These are phyloP conservation scores for Siniperca scherzeri DNA, from an alignment of 2,797 vertebrate genomes.

Conservation along the genomic window DNA sequence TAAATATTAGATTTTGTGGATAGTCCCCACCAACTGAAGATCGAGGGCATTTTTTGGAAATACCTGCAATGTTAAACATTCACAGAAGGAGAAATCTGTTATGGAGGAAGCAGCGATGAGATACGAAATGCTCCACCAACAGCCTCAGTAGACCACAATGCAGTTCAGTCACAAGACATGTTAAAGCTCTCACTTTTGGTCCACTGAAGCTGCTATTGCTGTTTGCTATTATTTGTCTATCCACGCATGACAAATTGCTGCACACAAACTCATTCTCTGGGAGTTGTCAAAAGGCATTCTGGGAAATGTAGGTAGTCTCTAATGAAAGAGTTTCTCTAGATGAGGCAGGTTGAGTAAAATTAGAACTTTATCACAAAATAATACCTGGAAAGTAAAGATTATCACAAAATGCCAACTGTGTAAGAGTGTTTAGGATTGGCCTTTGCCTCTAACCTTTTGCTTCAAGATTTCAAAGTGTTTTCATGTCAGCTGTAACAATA, in stretches of 20 bases:
- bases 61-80: background rate
- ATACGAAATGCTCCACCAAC: background rate
- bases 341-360: background rate
- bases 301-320: background rate
- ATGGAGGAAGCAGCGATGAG: too few species aligned
- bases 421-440: background rate
- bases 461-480: background rate
- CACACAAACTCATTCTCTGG: background rate
- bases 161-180: background rate
- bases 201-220: too few species aligned
- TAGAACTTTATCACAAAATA: background rate
- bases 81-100: background rate
- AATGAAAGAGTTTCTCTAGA: background rate
- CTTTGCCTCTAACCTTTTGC: background rate
- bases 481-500: background rate
- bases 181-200: background rate
- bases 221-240: background rate
- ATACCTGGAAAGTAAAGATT: background rate
- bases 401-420: background rate
- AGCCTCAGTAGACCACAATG: background rate
- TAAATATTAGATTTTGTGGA: background rate
- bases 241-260: background rate
- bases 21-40: background rate
- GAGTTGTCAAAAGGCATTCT: background rate
- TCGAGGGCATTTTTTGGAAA: background rate